phyloP scores from a whole-genome alignment of 2,888 invertebrate species.

The Caenorhabditis sulstoni region DNA sequence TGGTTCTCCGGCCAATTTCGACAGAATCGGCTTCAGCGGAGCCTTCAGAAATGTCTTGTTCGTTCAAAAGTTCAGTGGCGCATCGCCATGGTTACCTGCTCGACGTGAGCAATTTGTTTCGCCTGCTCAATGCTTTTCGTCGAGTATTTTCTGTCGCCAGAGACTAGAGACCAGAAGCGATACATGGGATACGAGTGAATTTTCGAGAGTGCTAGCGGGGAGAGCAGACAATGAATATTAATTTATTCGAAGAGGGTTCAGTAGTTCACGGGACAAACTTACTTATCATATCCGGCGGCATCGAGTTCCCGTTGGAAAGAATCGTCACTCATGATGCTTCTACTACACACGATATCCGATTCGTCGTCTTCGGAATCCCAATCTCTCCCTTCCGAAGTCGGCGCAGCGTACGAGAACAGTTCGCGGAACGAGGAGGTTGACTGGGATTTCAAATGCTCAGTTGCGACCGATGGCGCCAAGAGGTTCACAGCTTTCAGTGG shows the following conservation, averaged over 20 bases:
- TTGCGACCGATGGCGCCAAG: conserved; percentile 27
- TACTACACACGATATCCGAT: conserved; percentile 24
- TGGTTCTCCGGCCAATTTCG: conserved; percentile 28
- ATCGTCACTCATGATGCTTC: conserved; percentile 55
- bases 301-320: conserved; percentile 60
- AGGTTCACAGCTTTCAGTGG: conserved; percentile 22
- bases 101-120: conserved; percentile 23
- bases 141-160: conserved; percentile 28
- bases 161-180: conserved; percentile 48
- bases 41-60: conserved; percentile 3
- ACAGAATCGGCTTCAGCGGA: conserved; percentile 27
- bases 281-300: conserved; percentile 62
- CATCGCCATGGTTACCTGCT: conserved; percentile 14
- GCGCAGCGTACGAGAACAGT: conserved; percentile 40
- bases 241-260: neutral
- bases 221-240: neutral
- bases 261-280: conserved; percentile 35
- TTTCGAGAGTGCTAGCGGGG: neutral
- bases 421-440: conserved; percentile 55
- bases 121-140: conserved; percentile 30
- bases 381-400: conserved; percentile 20
- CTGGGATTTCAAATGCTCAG: conserved; percentile 14
- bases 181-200: conserved; percentile 39
- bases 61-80: neutral
- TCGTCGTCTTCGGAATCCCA: conserved; percentile 47